Evolutionary conservation across 2,797 vertebrate genomes (phyloP).

Genomic region (Gorsachius magnificus): DNA sequence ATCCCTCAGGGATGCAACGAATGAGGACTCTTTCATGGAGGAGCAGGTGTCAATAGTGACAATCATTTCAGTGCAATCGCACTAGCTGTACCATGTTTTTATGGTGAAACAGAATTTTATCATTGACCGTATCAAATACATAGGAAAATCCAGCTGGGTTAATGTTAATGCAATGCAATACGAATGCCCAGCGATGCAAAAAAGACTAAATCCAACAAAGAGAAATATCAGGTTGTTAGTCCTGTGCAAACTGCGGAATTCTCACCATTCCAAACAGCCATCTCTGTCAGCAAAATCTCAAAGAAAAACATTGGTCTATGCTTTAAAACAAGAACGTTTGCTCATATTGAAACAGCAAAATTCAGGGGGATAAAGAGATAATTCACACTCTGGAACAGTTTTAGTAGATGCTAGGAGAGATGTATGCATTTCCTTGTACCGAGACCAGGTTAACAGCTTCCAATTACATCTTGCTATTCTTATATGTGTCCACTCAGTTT

Average conservation of each 20-base stretch:
- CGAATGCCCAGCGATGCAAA: conserved; percentile 5
- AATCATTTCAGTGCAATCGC: conserved; percentile 48
- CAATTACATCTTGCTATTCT: background rate
- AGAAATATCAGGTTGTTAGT: background rate
- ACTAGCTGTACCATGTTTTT: conserved; percentile 47
- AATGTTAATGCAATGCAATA: conserved; percentile 27
- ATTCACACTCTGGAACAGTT: background rate
- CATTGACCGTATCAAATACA: conserved; percentile 53
- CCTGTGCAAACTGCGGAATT: background rate
- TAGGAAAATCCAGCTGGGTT: conserved; percentile 57
- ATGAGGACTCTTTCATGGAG: conserved; percentile 44
- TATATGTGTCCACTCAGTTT: background rate
- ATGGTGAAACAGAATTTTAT: conserved; percentile 59
- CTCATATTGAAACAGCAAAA: background rate
- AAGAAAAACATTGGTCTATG: background rate
- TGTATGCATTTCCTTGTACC: background rate
- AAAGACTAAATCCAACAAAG: background rate
- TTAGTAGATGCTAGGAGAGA: background rate
- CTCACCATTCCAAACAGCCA: background rate
- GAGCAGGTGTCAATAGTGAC: conserved; percentile 65
- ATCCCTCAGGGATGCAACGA: conserved; percentile 45
- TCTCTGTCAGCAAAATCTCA: background rate
- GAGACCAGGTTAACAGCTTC: background rate
- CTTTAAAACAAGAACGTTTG: background rate
- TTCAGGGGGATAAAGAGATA: background rate